Evolutionary conservation across 2,797 vertebrate species (phyloP).

Genomic region (Knipowitschia caucasica): DNA sequence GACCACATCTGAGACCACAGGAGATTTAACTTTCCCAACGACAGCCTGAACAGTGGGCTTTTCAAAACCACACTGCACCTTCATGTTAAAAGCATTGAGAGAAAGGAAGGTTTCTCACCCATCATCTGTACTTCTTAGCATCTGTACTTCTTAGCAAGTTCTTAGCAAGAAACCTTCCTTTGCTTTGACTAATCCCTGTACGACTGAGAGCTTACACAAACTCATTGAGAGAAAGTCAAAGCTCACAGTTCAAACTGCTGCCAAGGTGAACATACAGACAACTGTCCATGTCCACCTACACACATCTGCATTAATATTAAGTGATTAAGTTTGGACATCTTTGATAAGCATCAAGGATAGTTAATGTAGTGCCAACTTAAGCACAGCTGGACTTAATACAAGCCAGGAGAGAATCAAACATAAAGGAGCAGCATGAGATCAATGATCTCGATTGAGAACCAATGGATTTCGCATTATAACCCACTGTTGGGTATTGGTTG

Average conservation of each 20-base stretch:
- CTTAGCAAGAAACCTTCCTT: too few relatives aligned
- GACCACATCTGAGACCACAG: conserved; percentile 73
- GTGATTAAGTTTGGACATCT: conserved; percentile 18
- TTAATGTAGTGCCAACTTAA: conserved; percentile 15
- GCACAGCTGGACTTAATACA: conserved; percentile 19
- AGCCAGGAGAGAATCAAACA: conserved; percentile 46
- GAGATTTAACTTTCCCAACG: conserved; percentile 68
- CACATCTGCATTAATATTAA: too few relatives aligned
- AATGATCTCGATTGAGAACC: conserved; percentile 63
- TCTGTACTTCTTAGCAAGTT: too few relatives aligned
- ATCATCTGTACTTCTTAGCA: too few relatives aligned
- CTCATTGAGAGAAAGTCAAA: conserved; percentile 72
- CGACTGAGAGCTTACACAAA: too few relatives aligned
- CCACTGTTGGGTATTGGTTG: conserved; percentile 65
- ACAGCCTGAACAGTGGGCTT: conserved; percentile 62
- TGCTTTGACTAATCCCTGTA: too few relatives aligned
- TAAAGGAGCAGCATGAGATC: conserved; percentile 52
- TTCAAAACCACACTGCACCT: conserved; percentile 76
- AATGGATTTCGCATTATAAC: conserved; percentile 72
- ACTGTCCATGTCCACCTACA: conserved; percentile 24
- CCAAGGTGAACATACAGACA: conserved; percentile 69
- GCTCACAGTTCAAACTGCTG: conserved; percentile 33
- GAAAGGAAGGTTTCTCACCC: too few relatives aligned
- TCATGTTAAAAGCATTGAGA: conserved; percentile 78
- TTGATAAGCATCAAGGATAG: conserved; percentile 1